Evolutionary conservation across 2,797 vertebrate genomes (phyloP), one percentile per base, ranked within the genome.

Genomic region (Gadopsis bispinosus): DNA sequence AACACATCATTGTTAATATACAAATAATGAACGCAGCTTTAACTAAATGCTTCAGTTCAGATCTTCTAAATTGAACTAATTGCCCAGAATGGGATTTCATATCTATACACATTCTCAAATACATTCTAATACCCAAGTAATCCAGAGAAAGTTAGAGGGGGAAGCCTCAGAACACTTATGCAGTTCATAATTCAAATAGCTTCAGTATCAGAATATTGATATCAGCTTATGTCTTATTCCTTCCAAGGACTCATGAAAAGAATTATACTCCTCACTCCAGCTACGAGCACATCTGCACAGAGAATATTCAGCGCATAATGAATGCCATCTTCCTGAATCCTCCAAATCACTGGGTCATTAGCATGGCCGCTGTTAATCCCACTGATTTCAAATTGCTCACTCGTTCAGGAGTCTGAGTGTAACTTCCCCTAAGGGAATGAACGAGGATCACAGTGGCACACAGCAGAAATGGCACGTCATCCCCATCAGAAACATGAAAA

Each of bases 341-440:
- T 63, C 50, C 55, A 48, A 84, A 76, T 80, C 58, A 66, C 48
- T 61, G 62, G 29, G 59, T 82, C 69, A 74, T 71, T 78, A 71
- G 33, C 37, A 22, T 3, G 19, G 35, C 60, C 63, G 45, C 41
- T 60, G 31, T 69, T 80, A 77, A 86, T 70, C 60, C 75, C 56
- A 74, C 47, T 84, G 80, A 75, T 45, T 70, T 75, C 26, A 79
- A 84, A 80, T 56, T 76, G 76, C 45, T 84, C 72, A 67, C 16
- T 9, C 65, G 80, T 62, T 74, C 41, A 37, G 66, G 26, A 56
- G 33, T 65, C n/a, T 48, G 58, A 74, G 58, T 14, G 33, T 62
- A 37, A 80, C 75, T 78, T 73, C 37, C 33, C 56, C 11, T 2
- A 4, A 31, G 53, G 61, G 51, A 77, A 74, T 75, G 29, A 77